Conservation (phyloP, 2,888 invertebrate genomes). For the Zaprionus bogoriensis region DNA sequence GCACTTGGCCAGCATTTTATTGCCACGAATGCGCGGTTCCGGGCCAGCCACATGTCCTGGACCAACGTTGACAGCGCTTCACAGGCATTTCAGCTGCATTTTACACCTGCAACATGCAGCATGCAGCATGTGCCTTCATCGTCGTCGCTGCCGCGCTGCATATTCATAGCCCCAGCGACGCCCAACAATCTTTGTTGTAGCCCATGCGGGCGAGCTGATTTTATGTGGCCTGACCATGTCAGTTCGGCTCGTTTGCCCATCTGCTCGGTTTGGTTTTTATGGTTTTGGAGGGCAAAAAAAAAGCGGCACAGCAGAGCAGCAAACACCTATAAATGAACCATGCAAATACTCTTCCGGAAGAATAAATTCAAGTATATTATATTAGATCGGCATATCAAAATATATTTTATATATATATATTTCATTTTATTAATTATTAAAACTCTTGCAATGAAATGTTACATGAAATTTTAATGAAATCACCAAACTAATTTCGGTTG, state of each 20-base stretch:
- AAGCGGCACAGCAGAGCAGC: slow-evolving; percentile 17
- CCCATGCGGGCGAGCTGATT: slow-evolving; percentile 69
- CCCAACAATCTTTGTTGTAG: slow-evolving; percentile 50
- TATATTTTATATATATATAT: no score
- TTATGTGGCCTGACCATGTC: slow-evolving; percentile 65
- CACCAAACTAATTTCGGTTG: no score
- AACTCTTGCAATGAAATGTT: no score
- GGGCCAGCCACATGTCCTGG: slow-evolving; percentile 35
- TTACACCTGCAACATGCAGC: slow-evolving; percentile 70
- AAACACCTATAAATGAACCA: background rate
- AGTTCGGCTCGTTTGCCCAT: slow-evolving; percentile 58
- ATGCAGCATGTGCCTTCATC: slow-evolving; percentile 33
- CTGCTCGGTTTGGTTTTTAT: slow-evolving; percentile 63
- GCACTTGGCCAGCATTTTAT: slow-evolving; percentile 64
- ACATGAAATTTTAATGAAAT: no score
- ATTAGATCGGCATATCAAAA: no score
- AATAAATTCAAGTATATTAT: background rate
- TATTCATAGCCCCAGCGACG: slow-evolving; percentile 55
- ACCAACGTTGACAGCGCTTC: slow-evolving; percentile 51
- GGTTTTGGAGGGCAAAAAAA: slow-evolving; percentile 25
- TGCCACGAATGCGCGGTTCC: slow-evolving; percentile 43
- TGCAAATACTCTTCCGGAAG: slow-evolving; percentile 35
- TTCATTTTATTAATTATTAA: no score
- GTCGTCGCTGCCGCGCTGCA: slow-evolving; percentile 59
- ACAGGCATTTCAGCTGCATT: slow-evolving; percentile 44